phyloP scores from a whole-genome alignment of 2,888 invertebrate species.

The Acrobasis suavella region DNA sequence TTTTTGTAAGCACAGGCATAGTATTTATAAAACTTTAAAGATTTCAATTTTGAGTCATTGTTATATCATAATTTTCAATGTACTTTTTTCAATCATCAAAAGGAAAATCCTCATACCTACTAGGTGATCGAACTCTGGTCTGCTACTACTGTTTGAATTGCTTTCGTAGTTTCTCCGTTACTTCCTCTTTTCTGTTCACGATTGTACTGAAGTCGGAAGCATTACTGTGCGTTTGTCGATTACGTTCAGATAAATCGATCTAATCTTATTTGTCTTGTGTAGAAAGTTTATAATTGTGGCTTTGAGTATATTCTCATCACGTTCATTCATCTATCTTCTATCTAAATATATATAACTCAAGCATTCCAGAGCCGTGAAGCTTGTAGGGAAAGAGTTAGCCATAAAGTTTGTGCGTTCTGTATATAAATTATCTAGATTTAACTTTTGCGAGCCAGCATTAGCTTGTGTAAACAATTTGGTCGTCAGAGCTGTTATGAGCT shows the following conservation, averaged over 20 bases:
- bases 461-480: not conserved
- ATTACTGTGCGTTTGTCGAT: conserved; percentile 62
- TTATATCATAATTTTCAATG: not conserved
- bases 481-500: not conserved
- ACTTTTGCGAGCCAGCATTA: not conserved
- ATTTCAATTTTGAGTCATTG: not conserved
- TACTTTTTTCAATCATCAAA: not conserved
- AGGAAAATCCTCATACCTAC: not conserved
- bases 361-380: too few species aligned
- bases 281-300: conserved; percentile 60
- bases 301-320: conserved; percentile 15
- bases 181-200: conserved; percentile 56
- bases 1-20: too few species aligned
- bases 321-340: too few species aligned
- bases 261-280: conserved; percentile 58
- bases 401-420: too few species aligned
- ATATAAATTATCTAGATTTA: conserved; percentile 2
- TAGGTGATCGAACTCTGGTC: not conserved
- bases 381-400: too few species aligned
- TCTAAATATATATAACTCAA: too few species aligned
- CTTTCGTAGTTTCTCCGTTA: conserved; percentile 31
- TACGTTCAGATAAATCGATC: conserved; percentile 65
- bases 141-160: conserved; percentile 8
- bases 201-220: conserved; percentile 64
- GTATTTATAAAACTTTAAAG: not conserved